Percentiles rank a stretch among this genome's conserved stretches.
phyloP scores from a whole-genome alignment of 2,888 invertebrate species.

The Spatulosminthurus flaviceps region DNA sequence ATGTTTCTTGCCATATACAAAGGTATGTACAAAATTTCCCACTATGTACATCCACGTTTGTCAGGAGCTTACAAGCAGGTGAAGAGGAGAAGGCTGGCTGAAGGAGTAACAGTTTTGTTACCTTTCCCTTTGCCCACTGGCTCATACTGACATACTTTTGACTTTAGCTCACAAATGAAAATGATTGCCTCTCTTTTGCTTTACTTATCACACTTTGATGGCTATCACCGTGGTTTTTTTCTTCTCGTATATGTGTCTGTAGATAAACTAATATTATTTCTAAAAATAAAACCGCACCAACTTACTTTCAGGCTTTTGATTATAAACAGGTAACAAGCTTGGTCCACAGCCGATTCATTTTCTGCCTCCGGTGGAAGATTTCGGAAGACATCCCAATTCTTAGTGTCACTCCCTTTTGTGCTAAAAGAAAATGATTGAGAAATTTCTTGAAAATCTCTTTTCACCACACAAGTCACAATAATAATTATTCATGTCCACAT shows the following conservation, averaged over 20 bases:
- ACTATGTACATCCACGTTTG: too few species aligned
- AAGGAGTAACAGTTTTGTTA: background rate
- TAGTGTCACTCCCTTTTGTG: slow-evolving; percentile 74
- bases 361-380: slow-evolving; percentile 89
- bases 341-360: slow-evolving; percentile 87
- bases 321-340: slow-evolving; percentile 84
- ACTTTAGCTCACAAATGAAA: background rate
- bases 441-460: too few species aligned
- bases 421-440: too few species aligned
- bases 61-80: too few species aligned
- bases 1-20: background rate
- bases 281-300: slow-evolving; percentile 24
- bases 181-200: background rate
- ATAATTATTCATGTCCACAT: too few species aligned
- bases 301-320: slow-evolving; percentile 80
- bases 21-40: too few species aligned
- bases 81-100: background rate
- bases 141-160: slow-evolving; percentile 26
- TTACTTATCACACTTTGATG: background rate
- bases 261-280: background rate
- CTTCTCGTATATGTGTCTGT: too few species aligned
- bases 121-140: slow-evolving; percentile 30
- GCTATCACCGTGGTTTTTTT: too few species aligned
- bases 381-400: slow-evolving; percentile 97
- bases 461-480: too few species aligned